Percentiles rank a stretch among this genome's conserved stretches.
Conservation (phyloP, 2,113 vertebrate species). For the Macquaria australasica region DNA sequence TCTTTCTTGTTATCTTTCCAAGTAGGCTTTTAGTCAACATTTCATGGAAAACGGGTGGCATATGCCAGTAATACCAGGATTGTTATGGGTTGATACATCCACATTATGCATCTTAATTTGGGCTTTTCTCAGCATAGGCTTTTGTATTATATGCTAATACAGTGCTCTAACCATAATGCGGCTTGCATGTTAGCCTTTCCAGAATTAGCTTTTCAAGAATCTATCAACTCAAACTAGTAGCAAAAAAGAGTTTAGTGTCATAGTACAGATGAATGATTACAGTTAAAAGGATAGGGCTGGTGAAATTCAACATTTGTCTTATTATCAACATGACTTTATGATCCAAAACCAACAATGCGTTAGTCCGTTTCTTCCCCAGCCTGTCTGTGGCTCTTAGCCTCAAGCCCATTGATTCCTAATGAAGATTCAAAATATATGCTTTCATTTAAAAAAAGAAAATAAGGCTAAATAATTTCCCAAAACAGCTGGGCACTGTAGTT, state of each 20-base stretch:
- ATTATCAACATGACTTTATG: background rate
- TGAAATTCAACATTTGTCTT: background rate
- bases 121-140: background rate
- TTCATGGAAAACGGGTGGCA: background rate
- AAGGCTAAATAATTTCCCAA: background rate
- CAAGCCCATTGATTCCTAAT: background rate
- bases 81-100: background rate
- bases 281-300: background rate
- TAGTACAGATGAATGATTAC: background rate
- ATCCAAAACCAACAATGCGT: background rate
- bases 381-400: background rate
- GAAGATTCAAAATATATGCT: background rate
- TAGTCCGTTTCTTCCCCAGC: too few relatives aligned
- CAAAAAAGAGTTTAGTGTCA: background rate
- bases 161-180: background rate
- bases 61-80: too few relatives aligned
- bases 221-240: background rate
- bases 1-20: background rate
- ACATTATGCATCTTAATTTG: background rate
- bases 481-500: background rate
- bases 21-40: constrained; percentile 1
- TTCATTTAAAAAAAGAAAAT: background rate
- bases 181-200: background rate
- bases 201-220: background rate
- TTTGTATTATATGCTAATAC: background rate